A percentile compares a stretch with the other conserved stretches of the same genome.
Evolutionary conservation across 1,140 invertebrate species (phyloP).

Genomic region (Drosophila malerkotliana): DNA sequence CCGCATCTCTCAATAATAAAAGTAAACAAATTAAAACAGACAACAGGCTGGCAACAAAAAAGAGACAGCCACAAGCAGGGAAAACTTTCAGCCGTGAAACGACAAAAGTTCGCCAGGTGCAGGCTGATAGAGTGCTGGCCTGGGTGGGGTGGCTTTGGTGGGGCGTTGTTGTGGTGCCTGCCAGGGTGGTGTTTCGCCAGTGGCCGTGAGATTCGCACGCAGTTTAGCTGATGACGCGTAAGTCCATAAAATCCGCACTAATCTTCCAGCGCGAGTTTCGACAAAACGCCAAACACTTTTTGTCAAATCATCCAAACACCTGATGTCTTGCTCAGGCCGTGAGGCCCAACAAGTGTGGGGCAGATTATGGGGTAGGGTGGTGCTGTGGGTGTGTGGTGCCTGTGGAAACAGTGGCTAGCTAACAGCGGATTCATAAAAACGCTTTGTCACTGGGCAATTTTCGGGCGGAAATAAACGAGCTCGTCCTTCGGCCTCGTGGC

Average conservation of each 20-base stretch:
- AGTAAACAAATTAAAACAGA: conserved; percentile 83
- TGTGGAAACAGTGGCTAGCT: neutral
- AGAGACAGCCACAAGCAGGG: conserved; percentile 58
- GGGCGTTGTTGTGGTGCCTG: neutral
- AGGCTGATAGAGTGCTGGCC: neutral
- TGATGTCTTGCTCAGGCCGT: conserved; percentile 69
- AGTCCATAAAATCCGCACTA: conserved; percentile 82
- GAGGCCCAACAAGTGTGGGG: conserved; percentile 40
- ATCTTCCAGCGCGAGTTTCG: conserved; percentile 70
- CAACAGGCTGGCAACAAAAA: conserved; percentile 57
- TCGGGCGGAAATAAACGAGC: conserved; percentile 71
- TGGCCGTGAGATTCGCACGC: conserved; percentile 57
- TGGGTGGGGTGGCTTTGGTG: neutral
- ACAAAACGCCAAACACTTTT: conserved; percentile 79
- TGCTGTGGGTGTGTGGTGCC: neutral
- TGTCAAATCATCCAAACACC: conserved; percentile 80
- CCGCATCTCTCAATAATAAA: conserved; percentile 80
- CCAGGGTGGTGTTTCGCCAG: conserved; percentile 9
- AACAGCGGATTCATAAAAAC: conserved; percentile 71
- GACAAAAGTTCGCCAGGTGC: conserved; percentile 74
- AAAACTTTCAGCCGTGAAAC: conserved; percentile 76
- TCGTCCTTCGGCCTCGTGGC: conserved; percentile 20
- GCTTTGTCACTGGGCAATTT: conserved; percentile 76
- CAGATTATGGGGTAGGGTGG: conserved; percentile 2
- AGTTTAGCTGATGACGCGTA: conserved; percentile 70